Evolutionary conservation across 2,888 invertebrate species (phyloP).

Genomic region (Cantharis rustica): DNA sequence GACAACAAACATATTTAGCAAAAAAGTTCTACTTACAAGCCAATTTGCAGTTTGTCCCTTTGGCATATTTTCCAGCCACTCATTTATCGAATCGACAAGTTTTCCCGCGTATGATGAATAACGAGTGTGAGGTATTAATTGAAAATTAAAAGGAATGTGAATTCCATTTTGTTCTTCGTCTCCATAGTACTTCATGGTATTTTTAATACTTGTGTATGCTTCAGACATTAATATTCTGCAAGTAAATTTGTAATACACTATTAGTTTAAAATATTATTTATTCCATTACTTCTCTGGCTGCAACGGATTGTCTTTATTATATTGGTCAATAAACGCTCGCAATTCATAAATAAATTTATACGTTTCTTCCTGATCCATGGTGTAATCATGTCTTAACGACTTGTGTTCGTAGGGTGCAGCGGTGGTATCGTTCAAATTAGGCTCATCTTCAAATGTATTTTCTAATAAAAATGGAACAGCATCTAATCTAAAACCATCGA

Average conservation of each 20-base stretch:
- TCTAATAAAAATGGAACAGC: constrained; percentile 65
- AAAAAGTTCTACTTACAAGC: constrained; percentile 57
- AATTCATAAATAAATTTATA: constrained; percentile 70
- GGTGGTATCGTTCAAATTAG: constrained; percentile 41
- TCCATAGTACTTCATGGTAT: constrained; percentile 70
- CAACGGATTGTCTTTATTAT: constrained; percentile 43
- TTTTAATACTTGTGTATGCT: constrained; percentile 66
- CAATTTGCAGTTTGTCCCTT: constrained; percentile 69
- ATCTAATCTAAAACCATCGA: constrained; percentile 87
- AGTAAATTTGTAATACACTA: not conserved
- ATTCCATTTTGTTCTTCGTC: constrained; percentile 60
- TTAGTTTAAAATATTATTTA: too few species aligned
- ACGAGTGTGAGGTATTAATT: constrained; percentile 64
- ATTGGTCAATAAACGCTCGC: constrained; percentile 67
- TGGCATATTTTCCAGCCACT: constrained; percentile 69
- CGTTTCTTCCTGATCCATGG: constrained; percentile 62
- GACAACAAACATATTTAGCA: constrained; percentile 57
- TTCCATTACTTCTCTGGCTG: not conserved
- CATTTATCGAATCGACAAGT: constrained; percentile 65
- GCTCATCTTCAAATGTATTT: constrained; percentile 53
- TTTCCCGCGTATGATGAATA: constrained; percentile 65
- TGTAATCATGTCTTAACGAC: constrained; percentile 67
- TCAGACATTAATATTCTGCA: constrained; percentile 76
- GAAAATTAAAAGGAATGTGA: constrained; percentile 81
- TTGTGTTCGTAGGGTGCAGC: constrained; percentile 55